phyloP scores from a whole-genome alignment of 2,797 vertebrate species.

The Gambelia wislizenii region DNA sequence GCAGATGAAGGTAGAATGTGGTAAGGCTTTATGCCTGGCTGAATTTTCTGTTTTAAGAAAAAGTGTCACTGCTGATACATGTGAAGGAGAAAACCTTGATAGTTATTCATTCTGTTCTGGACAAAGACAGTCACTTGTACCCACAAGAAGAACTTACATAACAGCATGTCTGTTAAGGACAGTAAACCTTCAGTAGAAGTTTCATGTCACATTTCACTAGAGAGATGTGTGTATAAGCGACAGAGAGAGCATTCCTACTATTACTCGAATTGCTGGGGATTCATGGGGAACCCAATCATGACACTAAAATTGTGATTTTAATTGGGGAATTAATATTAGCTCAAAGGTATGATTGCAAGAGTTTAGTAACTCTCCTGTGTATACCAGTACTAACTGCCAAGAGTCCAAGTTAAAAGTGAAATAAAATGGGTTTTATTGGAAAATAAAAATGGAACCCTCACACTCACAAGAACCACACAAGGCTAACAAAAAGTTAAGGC shows the following conservation, averaged over 20 bases:
- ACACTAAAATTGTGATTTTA: no score
- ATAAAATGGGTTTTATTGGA: no score
- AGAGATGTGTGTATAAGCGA: background rate
- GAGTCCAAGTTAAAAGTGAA: no score
- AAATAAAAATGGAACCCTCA: no score
- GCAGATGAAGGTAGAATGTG: background rate
- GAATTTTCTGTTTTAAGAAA: background rate
- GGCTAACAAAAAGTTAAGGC: no score
- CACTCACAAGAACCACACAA: no score
- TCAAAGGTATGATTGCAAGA: no score
- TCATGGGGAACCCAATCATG: no score
- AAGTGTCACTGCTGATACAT: background rate
- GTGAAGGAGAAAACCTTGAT: constrained; percentile 19
- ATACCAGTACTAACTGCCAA: no score
- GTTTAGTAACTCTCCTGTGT: no score
- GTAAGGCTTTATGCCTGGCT: background rate
- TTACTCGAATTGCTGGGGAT: no score
- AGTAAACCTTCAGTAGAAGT: background rate
- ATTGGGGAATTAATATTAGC: no score
- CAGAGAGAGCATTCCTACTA: background rate
- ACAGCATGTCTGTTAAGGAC: background rate
- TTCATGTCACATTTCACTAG: background rate
- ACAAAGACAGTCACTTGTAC: background rate
- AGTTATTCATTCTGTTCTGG: constrained; percentile 9
- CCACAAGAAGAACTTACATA: background rate